Conservation (phyloP, 2,888 invertebrate species). For the Thelaira solivaga region DNA sequence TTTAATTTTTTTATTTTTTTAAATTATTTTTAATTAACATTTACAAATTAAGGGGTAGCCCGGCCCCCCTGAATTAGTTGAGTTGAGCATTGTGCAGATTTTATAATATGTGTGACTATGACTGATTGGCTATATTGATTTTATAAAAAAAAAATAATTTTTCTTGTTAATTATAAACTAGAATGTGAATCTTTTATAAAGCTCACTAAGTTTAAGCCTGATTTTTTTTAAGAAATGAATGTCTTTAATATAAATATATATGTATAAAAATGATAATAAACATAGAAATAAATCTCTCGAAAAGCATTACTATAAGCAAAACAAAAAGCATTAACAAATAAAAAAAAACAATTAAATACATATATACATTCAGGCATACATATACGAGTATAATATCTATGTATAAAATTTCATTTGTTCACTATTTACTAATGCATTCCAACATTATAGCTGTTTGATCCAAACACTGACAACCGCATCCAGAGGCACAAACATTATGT, state of each 20-base stretch:
- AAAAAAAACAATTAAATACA: too few species aligned
- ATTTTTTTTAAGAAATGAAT: slow-evolving; percentile 38
- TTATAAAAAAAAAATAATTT: background rate
- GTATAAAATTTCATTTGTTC: too few species aligned
- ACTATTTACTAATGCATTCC: slow-evolving; percentile 62
- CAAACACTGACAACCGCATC: slow-evolving; percentile 94
- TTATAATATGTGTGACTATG: slow-evolving; percentile 26
- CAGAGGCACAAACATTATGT: slow-evolving; percentile 89
- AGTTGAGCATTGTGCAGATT: background rate
- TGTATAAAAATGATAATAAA: background rate
- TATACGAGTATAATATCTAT: too few species aligned
- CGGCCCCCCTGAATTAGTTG: too few species aligned
- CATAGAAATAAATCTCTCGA: background rate
- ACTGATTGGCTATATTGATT: slow-evolving; percentile 13
- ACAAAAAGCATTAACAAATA: background rate
- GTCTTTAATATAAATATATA: slow-evolving; percentile 35
- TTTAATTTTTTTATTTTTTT: slow-evolving; percentile 22
- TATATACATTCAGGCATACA: too few species aligned
- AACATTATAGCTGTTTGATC: slow-evolving; percentile 80
- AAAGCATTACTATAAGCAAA: background rate
- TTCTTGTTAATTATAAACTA: slow-evolving; percentile 27
- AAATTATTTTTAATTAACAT: slow-evolving; percentile 12
- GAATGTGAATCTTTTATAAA: slow-evolving; percentile 48
- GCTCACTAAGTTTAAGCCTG: slow-evolving; percentile 44
- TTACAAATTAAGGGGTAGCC: too few species aligned